Base-by-base conservation (phyloP, 2,888 invertebrate species). In the Aelia acuminata region DNA sequence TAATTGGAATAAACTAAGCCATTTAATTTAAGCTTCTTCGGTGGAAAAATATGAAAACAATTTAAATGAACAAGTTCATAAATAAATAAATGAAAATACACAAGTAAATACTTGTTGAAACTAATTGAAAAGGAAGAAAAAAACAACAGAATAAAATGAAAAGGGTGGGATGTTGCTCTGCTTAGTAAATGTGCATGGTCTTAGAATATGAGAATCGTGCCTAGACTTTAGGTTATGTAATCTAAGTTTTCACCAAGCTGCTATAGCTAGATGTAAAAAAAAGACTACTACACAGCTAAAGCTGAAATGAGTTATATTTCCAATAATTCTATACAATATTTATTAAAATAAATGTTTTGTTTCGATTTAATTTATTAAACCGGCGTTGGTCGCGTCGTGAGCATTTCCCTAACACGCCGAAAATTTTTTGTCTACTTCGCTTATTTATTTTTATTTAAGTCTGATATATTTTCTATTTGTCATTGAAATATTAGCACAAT, bases 201-300 rank as follows among this genome's bases (percentile, higher is more conserved):
- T 70, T 70, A 70, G 63, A 70, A 70, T 70, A 70, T 70, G 63
- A 70, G 35, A 70, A 70, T 70, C 63, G 63, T 70, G 63, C 63
- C 63, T 35, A 35, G 63, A 70, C 63, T 70, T 70, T 18, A 20
- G 63, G 31, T 70, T 70, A 70, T 70, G 63, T 35, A 70, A 70
- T 70, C 20, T 35, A 70, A 70, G 31, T 70, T 70, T 35, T 18
- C 63, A 20, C 63, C 31, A 35, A 31, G 57, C 57, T 26, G 15
- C 26, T 57, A 57, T 57, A 10, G 31, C 1, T 15, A 70, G 35
- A 15, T 20, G 35, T 20, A 70, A 57, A 57, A 57, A 35, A 70
- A 70, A 35, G 26, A 7, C 5, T 0, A 3, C 18, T 70, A 20
- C 7, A 70, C 7, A 35, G 63, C 31, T 15, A 26, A 2, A 26